Evolutionary conservation across 2,797 vertebrate genomes (phyloP), one percentile per base, ranked within the genome.

Genomic region (Takifugu rubripes): DNA sequence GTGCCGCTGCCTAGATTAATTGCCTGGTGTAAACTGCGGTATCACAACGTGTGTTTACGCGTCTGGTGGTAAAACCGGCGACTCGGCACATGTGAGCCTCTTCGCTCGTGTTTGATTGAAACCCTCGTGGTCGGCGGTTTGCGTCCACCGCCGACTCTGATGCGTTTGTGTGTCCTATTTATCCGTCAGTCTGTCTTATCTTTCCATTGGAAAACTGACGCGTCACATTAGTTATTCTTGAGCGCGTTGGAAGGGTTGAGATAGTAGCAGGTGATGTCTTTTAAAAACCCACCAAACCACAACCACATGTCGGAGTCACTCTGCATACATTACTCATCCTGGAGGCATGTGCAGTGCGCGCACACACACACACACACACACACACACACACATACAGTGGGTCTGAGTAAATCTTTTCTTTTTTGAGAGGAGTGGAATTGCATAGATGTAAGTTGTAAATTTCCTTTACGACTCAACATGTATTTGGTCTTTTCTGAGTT

Each of bases 241-340:
- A 79, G 69, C 64, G 55, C 55, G 74, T 59, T 78, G 79, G 68
- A 81, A 75, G 77, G 59, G 74, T 73, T 71, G 72, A 72, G 73
- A 83, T 74, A 40, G 80, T 61, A 85, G 84, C 86, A 87, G 86
- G 88, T 90, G 88, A 88, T 70, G 76, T 65, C 83, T 84, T 86
- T 87, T 85, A 87, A 88, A 86, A 82, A 83, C 68, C 69, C 79
- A 67, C 67, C 72, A 66, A 75, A 84, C 84, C 82, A 77, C 81
- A 78, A 67, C 69, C 88, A 87, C 84, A 87, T 88, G 86, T 84
- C 80, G 66, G 52, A 40, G 80, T 87, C 86, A 84, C 77, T 88
- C 84, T 31, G 29, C 25, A 49, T 45, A 54, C 76, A 81, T 86
- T 84, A 79, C 72, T 88, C 85, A 84, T 72, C 70, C 58, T 42